These are phyloP conservation scores for Mesaphorura yosii DNA, from an alignment of 1,140 invertebrate species.

Conservation along the genomic window DNA sequence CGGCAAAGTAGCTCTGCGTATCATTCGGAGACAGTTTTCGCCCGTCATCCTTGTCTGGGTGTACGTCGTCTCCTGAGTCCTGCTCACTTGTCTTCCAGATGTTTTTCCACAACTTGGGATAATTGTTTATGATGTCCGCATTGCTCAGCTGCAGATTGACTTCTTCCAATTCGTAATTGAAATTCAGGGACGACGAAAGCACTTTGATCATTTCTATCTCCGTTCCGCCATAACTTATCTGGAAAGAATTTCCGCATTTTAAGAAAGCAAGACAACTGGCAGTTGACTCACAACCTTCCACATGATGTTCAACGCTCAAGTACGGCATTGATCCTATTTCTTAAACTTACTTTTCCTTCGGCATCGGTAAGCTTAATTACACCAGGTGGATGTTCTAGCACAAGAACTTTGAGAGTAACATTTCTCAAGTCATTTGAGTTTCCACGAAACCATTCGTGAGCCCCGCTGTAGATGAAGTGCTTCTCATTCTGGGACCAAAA, in stretches of 20 bases:
- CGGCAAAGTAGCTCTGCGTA: too few species aligned
- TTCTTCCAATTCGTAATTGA: constrained; percentile 21
- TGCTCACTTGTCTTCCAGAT: too few species aligned
- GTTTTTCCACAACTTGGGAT: too few species aligned
- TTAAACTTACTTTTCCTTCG: constrained; percentile 10
- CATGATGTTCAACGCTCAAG: too few species aligned
- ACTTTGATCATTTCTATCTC: constrained; percentile 26
- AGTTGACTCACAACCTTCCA: too few species aligned
- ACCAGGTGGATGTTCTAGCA: constrained; percentile 29
- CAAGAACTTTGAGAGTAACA: constrained; percentile 20
- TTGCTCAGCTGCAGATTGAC: constrained; percentile 12
- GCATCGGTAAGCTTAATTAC: constrained; percentile 22
- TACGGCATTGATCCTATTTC: background rate
- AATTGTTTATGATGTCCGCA: constrained; percentile 1
- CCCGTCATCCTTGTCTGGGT: too few species aligned
- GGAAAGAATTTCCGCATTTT: background rate
- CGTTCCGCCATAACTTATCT: constrained; percentile 25
- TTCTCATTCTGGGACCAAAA: constrained; percentile 25
- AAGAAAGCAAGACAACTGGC: background rate
- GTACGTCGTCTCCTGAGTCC: too few species aligned
- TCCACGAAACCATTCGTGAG: constrained; percentile 22
- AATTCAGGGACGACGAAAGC: constrained; percentile 27
- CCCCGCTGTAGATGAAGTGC: background rate
- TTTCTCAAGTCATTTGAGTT: constrained; percentile 23
- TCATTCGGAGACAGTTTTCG: too few species aligned